Evolutionary conservation across 2,888 invertebrate species (phyloP).

Genomic region (Tridacna crocea): DNA sequence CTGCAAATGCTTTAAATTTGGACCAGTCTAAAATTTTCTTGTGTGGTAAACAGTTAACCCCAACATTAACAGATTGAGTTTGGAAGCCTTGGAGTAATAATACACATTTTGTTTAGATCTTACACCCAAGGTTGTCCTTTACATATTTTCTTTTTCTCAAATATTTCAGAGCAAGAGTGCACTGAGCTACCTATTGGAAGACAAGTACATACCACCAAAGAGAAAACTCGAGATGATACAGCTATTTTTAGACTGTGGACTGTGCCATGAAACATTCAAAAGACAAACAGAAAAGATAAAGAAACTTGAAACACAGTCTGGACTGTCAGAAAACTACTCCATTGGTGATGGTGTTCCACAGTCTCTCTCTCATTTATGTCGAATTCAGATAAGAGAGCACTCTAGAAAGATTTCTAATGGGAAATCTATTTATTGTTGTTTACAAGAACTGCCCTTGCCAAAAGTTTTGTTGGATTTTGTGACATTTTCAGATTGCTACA

Average conservation of each 20-base stretch:
- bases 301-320: not conserved
- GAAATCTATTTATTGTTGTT: not conserved
- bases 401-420: slow-evolving; percentile 7
- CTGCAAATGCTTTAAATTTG: too few species aligned
- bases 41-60: not conserved
- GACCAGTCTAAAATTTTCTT: too few species aligned
- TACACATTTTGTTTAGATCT: too few species aligned
- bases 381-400: slow-evolving; percentile 10
- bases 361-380: slow-evolving; percentile 14
- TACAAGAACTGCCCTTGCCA: slow-evolving; percentile 10
- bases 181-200: not conserved
- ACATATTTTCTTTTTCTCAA: not conserved
- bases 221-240: not conserved
- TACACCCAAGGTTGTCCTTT: not conserved
- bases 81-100: not conserved
- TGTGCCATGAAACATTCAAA: not conserved
- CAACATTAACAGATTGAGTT: not conserved
- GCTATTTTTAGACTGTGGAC: slow-evolving; percentile 23
- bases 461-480: slow-evolving; percentile 21
- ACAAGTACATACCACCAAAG: slow-evolving; percentile 11
- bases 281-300: not conserved
- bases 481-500: slow-evolving; percentile 16
- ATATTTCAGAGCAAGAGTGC: not conserved
- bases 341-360: not conserved
- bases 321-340: not conserved